phyloP scores from a whole-genome alignment of 2,888 invertebrate species.

The Uropetala carovei region DNA sequence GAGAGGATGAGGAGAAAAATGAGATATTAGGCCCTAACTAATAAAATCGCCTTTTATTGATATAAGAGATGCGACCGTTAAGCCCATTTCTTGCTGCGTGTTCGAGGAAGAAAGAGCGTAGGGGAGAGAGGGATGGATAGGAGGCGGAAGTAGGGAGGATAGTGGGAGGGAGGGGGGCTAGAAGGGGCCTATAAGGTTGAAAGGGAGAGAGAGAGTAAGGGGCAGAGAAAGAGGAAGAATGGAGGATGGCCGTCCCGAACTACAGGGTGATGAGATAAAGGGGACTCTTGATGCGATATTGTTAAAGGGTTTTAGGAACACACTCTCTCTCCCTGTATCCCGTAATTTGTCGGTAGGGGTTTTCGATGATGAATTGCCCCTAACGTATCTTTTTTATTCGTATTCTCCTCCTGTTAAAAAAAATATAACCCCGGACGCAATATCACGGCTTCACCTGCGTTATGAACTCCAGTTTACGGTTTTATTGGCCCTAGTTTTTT shows the following conservation, averaged over 20 bases:
- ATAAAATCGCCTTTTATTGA: constrained; percentile 24
- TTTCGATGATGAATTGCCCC: background rate
- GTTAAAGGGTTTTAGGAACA: background rate
- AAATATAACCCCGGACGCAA: too few species aligned
- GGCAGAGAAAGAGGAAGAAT: background rate
- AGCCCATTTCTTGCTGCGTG: background rate
- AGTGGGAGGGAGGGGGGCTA: too few species aligned
- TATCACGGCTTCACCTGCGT: too few species aligned
- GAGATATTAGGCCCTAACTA: background rate
- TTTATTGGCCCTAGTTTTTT: too few species aligned
- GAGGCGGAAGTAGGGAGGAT: background rate
- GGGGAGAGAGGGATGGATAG: background rate
- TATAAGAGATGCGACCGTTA: background rate
- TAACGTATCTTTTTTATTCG: background rate
- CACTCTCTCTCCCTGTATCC: background rate
- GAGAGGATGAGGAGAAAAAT: background rate
- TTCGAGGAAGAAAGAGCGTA: background rate
- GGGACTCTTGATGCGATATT: background rate
- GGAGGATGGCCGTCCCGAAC: background rate
- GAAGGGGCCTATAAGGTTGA: background rate
- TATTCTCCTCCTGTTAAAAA: background rate
- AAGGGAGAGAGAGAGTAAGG: background rate
- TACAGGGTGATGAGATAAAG: background rate
- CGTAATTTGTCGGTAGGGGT: background rate
- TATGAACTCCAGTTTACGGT: too few species aligned